Evolutionary conservation across 2,113 vertebrate species (phyloP).

Genomic region (Dolichotis patagonum): DNA sequence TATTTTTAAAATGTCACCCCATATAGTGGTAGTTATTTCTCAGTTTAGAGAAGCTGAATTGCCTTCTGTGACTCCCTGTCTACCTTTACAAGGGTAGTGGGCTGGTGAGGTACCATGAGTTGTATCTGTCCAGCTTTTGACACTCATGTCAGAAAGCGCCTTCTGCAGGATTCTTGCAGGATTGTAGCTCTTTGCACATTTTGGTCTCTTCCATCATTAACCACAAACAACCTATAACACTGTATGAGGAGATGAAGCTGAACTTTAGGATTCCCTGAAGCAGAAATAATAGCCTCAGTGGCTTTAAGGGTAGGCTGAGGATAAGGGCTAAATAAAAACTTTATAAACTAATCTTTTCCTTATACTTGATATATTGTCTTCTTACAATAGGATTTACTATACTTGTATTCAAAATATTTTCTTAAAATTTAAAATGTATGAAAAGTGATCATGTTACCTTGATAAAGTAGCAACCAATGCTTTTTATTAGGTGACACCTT

Average conservation of each 20-base stretch:
- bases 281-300: background rate
- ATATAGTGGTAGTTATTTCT: background rate
- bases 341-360: background rate
- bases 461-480: background rate
- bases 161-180: background rate
- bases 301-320: background rate
- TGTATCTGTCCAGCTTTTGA: background rate
- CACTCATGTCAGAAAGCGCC: background rate
- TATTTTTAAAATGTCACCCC: background rate
- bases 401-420: background rate
- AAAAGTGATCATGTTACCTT: background rate
- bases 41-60: background rate
- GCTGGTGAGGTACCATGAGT: background rate
- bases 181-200: background rate
- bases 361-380: background rate
- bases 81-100: background rate
- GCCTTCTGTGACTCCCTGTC: background rate
- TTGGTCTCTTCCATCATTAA: background rate
- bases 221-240: background rate
- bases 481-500: background rate
- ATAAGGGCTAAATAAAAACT: background rate
- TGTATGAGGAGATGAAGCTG: background rate
- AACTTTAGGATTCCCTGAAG: background rate
- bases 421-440: slow-evolving; percentile 9
- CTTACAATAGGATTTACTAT: background rate